Conservation (phyloP, 92 coral and sea anemone genomes). For the Zoanthus gigantus region DNA sequence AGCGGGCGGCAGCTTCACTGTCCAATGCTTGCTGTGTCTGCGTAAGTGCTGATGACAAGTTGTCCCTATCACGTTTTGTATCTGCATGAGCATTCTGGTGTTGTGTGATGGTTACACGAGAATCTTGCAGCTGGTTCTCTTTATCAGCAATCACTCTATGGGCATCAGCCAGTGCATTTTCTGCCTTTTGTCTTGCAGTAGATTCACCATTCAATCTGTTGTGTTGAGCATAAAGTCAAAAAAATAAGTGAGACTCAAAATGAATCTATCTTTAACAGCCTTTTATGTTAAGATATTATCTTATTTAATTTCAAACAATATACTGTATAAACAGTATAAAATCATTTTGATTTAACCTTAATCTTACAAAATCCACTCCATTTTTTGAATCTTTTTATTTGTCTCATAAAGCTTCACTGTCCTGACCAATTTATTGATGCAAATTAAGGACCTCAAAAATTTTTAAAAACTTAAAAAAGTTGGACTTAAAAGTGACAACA, state of each 20-base stretch:
- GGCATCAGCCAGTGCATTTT: conserved; percentile 95
- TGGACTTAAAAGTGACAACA: too few relatives aligned
- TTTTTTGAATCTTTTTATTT: too few relatives aligned
- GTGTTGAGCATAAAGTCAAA: background rate
- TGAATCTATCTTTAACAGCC: too few relatives aligned
- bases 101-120: conserved; percentile 92
- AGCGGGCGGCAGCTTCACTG: conserved; percentile 82
- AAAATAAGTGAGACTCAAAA: background rate
- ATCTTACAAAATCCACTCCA: too few relatives aligned
- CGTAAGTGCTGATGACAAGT: conserved; percentile 77
- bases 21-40: conserved; percentile 94
- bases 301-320: too few relatives aligned
- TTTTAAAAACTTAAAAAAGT: too few relatives aligned
- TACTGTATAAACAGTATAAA: too few relatives aligned
- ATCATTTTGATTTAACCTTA: too few relatives aligned
- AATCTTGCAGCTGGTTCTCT: conserved; percentile 89
- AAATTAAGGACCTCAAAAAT: too few relatives aligned
- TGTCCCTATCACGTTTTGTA: conserved; percentile 89
- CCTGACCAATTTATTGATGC: too few relatives aligned
- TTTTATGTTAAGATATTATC: too few relatives aligned
- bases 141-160: conserved; percentile 92
- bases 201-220: conserved; percentile 84
- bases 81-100: conserved; percentile 97
- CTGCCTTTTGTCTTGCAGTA: conserved; percentile 80
- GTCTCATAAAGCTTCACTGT: too few relatives aligned